phyloP scores from a whole-genome alignment of 2,113 vertebrate genomes.

The Phylloscopus whistleri region DNA sequence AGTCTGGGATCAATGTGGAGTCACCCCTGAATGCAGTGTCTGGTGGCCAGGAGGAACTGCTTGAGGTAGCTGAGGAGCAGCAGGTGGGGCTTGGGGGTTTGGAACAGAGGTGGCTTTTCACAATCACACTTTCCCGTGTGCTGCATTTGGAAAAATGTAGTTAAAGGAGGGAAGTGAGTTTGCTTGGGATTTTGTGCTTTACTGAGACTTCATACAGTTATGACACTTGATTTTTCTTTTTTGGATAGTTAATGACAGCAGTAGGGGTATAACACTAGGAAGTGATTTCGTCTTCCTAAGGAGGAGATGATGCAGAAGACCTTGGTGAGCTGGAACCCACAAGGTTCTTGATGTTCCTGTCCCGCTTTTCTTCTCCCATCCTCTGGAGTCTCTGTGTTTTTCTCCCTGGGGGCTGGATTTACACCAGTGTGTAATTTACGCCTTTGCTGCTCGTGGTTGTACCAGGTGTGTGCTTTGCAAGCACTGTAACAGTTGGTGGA shows the following conservation, averaged over 20 bases:
- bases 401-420: background rate
- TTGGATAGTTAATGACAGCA: background rate
- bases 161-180: background rate
- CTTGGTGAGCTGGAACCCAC: background rate
- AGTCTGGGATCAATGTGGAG: background rate
- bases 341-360: background rate
- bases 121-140: background rate
- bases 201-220: background rate
- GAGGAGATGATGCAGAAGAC: background rate
- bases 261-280: background rate
- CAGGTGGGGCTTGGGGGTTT: background rate
- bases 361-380: background rate
- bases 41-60: background rate
- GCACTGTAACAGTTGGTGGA: accelerated
- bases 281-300: background rate
- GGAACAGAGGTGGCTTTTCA: background rate
- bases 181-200: background rate
- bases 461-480: background rate
- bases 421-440: background rate
- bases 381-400: background rate
- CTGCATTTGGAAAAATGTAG: accelerated
- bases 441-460: background rate
- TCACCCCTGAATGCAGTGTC: background rate
- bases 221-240: background rate
- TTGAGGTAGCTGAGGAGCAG: background rate